Evolutionary conservation across 2,113 vertebrate genomes (phyloP), one percentile per base, ranked within the genome.

Genomic region (Thryonomys swinderianus): DNA sequence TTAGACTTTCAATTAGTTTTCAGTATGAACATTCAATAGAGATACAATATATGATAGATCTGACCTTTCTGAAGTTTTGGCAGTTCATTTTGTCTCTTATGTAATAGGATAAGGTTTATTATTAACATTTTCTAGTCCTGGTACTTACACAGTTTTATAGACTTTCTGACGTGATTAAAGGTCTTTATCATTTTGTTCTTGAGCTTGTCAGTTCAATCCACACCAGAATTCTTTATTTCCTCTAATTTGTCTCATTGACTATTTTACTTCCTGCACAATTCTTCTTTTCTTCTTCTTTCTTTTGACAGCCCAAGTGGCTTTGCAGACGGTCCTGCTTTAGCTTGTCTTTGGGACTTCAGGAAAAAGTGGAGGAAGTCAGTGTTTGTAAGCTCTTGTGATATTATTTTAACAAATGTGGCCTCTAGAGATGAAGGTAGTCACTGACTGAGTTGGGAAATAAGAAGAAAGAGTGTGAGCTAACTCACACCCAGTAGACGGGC

Each of bases 191-290:
- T 95, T 96, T 98, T 92, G 66, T 96, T 96, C 96, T 91, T 95
- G 79, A 94, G 88, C 95, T 95, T 96, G 95, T 97, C 96, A 96
- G 93, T 94, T 98, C 93, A 95, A 64, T 79, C 88, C 92, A 88
- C 88, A 96, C 71, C 85, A 97, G 92, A 97, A 92, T 97, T 96
- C 96, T 95, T 96, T 97, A 97, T 97, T 97, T 97, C 95, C 96
- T 96, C 95, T 96, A 95, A 97, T 94, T 97, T 98, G 94, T 97
- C 96, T 95, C 97, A 90, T 96, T 93, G 96, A 90, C 95, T 97
- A 73, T 89, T 97, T 88, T 89, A 74, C 96, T 96, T 97, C 94
- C 94, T 94, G 88, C 16, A 91, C 57, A 86, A 95, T 97, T 91
- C 84, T 96, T 96, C 93, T 95, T 96, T 74, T 88, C 67, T 93